A percentile compares a stretch with the other conserved stretches of the same genome.
Evolutionary conservation across 2,113 vertebrate species (phyloP).

Genomic region (Chaetura pelagica): DNA sequence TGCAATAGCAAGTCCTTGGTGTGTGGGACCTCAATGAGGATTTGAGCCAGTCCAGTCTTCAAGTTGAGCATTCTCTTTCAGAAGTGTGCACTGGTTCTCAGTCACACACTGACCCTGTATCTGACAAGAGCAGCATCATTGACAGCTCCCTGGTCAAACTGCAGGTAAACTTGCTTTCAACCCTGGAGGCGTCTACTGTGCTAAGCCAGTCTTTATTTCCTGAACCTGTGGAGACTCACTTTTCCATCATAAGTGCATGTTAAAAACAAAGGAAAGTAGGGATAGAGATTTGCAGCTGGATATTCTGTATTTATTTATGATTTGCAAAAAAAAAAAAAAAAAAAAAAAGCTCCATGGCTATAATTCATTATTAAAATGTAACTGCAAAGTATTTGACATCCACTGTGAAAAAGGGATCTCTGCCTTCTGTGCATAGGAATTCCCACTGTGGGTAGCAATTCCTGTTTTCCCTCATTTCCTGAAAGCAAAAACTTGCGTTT

Average conservation of each 20-base stretch:
- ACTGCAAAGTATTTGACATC: background rate
- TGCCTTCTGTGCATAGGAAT: background rate
- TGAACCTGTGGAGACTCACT: background rate
- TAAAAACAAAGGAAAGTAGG: background rate
- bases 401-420: background rate
- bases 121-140: background rate
- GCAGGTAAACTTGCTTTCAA: background rate
- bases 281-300: background rate
- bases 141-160: background rate
- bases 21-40: background rate
- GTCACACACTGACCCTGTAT: background rate
- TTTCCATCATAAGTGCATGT: background rate
- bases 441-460: background rate
- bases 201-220: background rate
- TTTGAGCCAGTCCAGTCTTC: background rate
- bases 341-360: background rate
- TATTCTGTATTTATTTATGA: background rate
- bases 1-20: background rate
- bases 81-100: background rate
- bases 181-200: background rate
- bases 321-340: no score
- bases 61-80: background rate
- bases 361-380: background rate
- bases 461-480: background rate
- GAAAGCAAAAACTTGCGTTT: background rate